Evolutionary conservation across 2,113 vertebrate species (phyloP).

Genomic region (Bubo bubo): DNA sequence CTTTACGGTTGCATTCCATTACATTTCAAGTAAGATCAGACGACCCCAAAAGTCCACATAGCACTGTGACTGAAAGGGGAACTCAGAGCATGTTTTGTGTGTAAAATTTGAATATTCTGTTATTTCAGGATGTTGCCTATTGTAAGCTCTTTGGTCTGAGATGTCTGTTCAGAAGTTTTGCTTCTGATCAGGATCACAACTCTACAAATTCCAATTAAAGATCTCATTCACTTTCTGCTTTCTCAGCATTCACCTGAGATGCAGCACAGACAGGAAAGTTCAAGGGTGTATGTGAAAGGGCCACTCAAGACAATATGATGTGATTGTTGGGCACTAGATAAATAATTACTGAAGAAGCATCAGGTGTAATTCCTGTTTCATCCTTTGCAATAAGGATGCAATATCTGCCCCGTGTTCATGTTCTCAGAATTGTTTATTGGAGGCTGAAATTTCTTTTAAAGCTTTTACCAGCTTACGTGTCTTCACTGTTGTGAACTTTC

Average conservation of each 20-base stretch:
- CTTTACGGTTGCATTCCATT: not conserved
- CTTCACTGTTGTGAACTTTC: not conserved
- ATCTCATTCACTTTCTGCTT: not conserved
- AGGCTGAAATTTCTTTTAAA: not conserved
- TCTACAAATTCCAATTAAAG: not conserved
- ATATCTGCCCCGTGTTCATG: not conserved
- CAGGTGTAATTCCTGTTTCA: not conserved
- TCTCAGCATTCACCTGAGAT: not conserved
- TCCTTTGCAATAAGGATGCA: not conserved
- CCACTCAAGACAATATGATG: not conserved
- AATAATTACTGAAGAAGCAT: not conserved
- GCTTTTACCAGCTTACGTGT: not conserved
- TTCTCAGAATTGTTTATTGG: not conserved
- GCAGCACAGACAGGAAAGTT: not conserved
- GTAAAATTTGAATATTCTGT: slow-evolving; percentile 19
- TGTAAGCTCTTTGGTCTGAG: not conserved
- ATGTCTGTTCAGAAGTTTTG: not conserved
- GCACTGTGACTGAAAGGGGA: not conserved
- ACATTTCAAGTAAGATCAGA: not conserved
- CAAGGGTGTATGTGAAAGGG: not conserved
- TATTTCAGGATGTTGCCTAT: not conserved
- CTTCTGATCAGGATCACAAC: not conserved
- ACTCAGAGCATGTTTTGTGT: not conserved
- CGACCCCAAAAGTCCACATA: not conserved
- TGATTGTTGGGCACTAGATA: not conserved